Conservation (phyloP, 2,797 vertebrate species). For the Lycodopsis pacificus region DNA sequence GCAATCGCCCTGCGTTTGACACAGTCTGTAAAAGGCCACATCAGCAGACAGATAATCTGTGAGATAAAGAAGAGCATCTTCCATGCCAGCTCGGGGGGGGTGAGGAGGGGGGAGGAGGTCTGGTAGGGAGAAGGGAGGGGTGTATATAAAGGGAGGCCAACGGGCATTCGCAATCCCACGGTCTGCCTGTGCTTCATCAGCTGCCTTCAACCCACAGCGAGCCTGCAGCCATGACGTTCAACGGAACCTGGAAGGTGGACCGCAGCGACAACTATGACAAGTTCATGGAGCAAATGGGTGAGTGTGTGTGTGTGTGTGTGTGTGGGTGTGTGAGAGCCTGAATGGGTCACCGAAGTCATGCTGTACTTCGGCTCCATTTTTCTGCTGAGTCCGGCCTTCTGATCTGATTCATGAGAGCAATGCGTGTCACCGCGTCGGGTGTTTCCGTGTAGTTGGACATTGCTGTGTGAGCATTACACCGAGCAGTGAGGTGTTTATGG, state of each 20-base stretch:
- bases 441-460: slow-evolving; percentile 16
- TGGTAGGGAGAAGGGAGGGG: slow-evolving; percentile 5
- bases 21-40: slow-evolving; percentile 87
- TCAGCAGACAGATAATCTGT: slow-evolving; percentile 83
- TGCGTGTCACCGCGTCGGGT: not conserved
- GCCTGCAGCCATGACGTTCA: slow-evolving; percentile 85
- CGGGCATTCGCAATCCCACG: slow-evolving; percentile 50
- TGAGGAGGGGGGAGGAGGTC: not conserved
- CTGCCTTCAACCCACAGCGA: slow-evolving; percentile 9
- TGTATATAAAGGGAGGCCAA: slow-evolving; percentile 56
- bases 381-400: not conserved
- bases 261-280: slow-evolving; percentile 92
- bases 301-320: slow-evolving; percentile 59
- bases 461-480: not conserved
- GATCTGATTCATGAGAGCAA: slow-evolving; percentile 7
- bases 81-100: slow-evolving; percentile 63
- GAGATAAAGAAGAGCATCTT: slow-evolving; percentile 85
- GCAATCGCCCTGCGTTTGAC: slow-evolving; percentile 67
- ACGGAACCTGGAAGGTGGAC: slow-evolving; percentile 90
- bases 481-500: slow-evolving; percentile 6
- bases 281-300: slow-evolving; percentile 94
- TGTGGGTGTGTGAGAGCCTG: not conserved
- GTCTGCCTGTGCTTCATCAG: slow-evolving; percentile 49
- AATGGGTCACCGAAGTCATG: not conserved
- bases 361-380: not conserved